phyloP scores from a whole-genome alignment of 2,888 invertebrate species.

The Watsonalla cultraria region DNA sequence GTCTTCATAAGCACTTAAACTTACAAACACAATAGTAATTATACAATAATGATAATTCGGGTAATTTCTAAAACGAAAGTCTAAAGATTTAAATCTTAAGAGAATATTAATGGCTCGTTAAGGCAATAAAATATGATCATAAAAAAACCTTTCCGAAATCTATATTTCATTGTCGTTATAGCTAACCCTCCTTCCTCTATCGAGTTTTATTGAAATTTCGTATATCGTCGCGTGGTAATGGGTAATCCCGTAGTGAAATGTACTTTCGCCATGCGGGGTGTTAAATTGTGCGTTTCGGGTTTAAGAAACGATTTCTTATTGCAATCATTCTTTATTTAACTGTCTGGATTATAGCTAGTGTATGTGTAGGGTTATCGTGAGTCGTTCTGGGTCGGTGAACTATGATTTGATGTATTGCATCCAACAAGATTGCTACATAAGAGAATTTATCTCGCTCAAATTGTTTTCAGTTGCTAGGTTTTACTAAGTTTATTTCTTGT shows the following conservation, averaged over 20 bases:
- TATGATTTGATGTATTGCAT: not conserved
- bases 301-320: slow-evolving; percentile 41
- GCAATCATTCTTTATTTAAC: slow-evolving; percentile 40
- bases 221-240: slow-evolving; percentile 58
- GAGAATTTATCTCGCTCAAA: no score
- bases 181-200: slow-evolving; percentile 30
- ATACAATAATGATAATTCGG: no score
- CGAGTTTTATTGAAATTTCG: slow-evolving; percentile 69
- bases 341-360: not conserved
- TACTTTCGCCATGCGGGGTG: slow-evolving; percentile 41
- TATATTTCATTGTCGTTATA: slow-evolving; percentile 6
- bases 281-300: slow-evolving; percentile 57
- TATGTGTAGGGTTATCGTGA: not conserved
- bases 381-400: not conserved
- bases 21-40: no score
- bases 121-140: no score
- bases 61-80: no score
- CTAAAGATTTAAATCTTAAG: no score
- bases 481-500: no score
- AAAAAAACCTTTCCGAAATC: not conserved
- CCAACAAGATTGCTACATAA: no score
- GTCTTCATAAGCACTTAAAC: no score
- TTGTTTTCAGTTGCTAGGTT: no score
- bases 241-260: slow-evolving; percentile 60
- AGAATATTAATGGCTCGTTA: no score